Percentiles rank a stretch among this genome's conserved stretches.
phyloP scores from a whole-genome alignment of 2,797 vertebrate genomes.

The Podarcis siculus region DNA sequence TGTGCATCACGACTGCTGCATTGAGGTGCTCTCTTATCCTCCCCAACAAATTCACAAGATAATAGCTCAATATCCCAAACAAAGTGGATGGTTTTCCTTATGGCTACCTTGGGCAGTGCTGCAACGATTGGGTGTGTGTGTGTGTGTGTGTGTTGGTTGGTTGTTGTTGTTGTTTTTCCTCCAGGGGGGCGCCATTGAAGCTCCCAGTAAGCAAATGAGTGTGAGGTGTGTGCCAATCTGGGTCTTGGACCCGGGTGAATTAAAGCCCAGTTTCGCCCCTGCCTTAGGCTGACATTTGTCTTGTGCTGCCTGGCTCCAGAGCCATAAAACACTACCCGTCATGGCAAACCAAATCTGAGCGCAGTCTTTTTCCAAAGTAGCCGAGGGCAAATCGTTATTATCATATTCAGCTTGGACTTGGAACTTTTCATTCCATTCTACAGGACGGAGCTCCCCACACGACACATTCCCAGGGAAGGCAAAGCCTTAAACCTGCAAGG shows the following conservation, averaged over 20 bases:
- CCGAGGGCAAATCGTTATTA: conserved; percentile 16
- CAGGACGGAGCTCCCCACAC: not conserved
- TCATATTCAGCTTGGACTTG: not conserved
- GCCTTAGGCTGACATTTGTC: not conserved
- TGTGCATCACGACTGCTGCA: not conserved
- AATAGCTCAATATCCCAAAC: not conserved
- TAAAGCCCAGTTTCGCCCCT: not conserved
- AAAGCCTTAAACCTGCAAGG: not conserved
- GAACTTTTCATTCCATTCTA: not conserved
- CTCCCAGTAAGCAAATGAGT: not conserved
- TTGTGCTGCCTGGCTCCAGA: not conserved
- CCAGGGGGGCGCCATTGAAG: no score
- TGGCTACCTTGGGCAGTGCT: no score
- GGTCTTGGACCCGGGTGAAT: no score
- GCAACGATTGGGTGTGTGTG: no score
- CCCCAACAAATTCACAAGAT: not conserved
- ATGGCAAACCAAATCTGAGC: not conserved
- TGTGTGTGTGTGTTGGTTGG: no score
- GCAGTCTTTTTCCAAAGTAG: not conserved
- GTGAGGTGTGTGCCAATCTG: no score
- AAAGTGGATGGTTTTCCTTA: no score
- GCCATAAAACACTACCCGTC: no score
- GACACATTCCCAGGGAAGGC: conserved; percentile 23
- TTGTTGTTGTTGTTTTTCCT: no score
- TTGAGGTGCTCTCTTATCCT: not conserved